Evolutionary conservation across 2,888 invertebrate genomes (phyloP).

Genomic region (Mythimna albipuncta): DNA sequence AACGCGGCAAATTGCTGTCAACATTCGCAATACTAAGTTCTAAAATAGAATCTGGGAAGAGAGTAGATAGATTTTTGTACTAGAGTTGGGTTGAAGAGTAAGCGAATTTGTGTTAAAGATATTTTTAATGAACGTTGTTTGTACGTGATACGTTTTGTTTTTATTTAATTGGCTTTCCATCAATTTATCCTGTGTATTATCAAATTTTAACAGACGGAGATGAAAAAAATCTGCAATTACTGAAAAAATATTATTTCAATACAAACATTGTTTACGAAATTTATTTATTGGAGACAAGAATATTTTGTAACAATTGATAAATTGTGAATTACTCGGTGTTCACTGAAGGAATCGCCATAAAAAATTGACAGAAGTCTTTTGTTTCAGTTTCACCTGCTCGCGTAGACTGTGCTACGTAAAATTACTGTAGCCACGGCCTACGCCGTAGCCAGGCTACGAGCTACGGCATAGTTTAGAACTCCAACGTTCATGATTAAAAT

Average conservation of each 20-base stretch:
- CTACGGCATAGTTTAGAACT: background rate
- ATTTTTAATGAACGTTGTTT: background rate
- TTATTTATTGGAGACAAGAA: background rate
- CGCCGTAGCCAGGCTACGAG: constrained; percentile 19
- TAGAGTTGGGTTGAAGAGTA: constrained; percentile 1
- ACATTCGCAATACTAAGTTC: background rate
- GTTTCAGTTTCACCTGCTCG: background rate
- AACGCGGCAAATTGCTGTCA: too few relatives aligned
- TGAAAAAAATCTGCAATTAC: too few relatives aligned
- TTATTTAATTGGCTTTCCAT: too few relatives aligned
- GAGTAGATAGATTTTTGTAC: background rate
- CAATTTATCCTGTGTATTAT: too few relatives aligned
- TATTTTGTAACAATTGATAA: background rate
- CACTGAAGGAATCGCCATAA: background rate
- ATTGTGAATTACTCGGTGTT: background rate
- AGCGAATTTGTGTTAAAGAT: background rate
- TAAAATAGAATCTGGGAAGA: constrained; percentile 7
- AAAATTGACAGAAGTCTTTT: background rate
- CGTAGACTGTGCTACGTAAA: background rate
- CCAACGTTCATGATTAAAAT: constrained; percentile 10
- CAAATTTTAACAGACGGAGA: background rate
- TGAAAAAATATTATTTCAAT: background rate
- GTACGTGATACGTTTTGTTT: background rate
- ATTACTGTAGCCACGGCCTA: background rate
- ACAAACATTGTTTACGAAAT: background rate